A percentile compares a stretch with the other conserved stretches of the same genome.
Evolutionary conservation across 2,888 invertebrate species (phyloP).

Genomic region (Anorthoa munda): DNA sequence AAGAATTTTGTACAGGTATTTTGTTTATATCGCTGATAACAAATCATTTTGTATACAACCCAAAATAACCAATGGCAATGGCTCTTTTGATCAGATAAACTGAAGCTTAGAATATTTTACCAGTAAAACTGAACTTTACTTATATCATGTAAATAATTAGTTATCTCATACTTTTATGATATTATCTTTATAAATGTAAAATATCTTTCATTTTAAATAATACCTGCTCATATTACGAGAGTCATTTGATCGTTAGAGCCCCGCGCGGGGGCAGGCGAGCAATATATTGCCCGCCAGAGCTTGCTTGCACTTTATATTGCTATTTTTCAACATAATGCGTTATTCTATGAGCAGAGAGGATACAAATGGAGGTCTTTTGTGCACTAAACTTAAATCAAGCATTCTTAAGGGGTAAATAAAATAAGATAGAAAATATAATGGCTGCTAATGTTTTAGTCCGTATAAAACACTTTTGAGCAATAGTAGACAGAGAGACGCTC

Average conservation of each 20-base stretch:
- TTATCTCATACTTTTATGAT: not conserved
- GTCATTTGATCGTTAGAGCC: conserved; percentile 38
- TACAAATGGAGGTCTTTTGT: conserved; percentile 8
- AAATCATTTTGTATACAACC: too few species aligned
- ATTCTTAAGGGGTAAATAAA: not conserved
- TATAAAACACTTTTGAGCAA: not conserved
- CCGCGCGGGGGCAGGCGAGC: conserved; percentile 9
- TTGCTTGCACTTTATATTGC: conserved; percentile 51
- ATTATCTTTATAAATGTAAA: conserved; percentile 12
- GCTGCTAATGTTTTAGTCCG: not conserved
- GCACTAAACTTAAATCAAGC: not conserved
- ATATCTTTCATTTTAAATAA: conserved; percentile 46
- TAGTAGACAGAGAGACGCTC: too few species aligned
- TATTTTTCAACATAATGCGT: conserved; percentile 49
- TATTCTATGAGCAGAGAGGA: conserved; percentile 21
- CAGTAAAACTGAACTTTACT: not conserved
- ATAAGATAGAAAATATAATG: not conserved
- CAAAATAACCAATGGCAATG: too few species aligned
- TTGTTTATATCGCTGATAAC: too few species aligned
- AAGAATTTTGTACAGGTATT: too few species aligned
- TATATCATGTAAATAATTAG: not conserved
- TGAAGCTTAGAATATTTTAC: not conserved
- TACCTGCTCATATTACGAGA: conserved; percentile 23
- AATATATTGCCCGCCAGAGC: conserved; percentile 39
- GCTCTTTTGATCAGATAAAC: not conserved